A percentile compares a stretch with the other conserved stretches of the same genome.
These are phyloP conservation scores for Nasonia giraulti DNA, from an alignment of 1,140 invertebrate genomes.

Conservation along the genomic window DNA sequence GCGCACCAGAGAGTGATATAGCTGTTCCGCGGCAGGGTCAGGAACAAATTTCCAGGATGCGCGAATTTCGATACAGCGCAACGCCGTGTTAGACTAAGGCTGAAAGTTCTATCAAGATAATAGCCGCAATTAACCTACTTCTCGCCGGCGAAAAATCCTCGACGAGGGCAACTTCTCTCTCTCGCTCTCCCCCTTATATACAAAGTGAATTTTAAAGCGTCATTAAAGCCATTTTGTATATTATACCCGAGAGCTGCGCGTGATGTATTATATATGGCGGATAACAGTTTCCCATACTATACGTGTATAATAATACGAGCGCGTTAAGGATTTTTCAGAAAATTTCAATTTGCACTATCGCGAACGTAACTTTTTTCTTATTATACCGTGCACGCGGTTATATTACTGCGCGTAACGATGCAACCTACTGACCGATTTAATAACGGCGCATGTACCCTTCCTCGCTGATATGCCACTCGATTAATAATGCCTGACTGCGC, in stretches of 20 bases:
- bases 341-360: not conserved
- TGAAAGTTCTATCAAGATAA: constrained; percentile 1
- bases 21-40: too few species aligned
- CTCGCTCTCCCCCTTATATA: not conserved
- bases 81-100: not conserved
- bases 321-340: not conserved
- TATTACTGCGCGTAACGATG: not conserved
- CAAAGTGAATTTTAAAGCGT: not conserved
- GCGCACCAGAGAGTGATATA: too few species aligned
- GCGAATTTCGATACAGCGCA: not conserved
- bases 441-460: not conserved
- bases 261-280: not conserved
- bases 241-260: not conserved
- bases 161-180: not conserved
- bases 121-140: not conserved
- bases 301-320: not conserved
- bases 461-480: too few species aligned
- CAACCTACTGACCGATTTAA: not conserved
- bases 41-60: not conserved
- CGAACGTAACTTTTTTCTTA: not conserved
- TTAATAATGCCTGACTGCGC: too few species aligned
- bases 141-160: not conserved
- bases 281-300: not conserved
- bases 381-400: not conserved
- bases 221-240: not conserved